A percentile compares a stretch with the other conserved stretches of the same genome.
Conservation (phyloP, 2,888 invertebrate genomes). For the Harpalus rubripes region DNA sequence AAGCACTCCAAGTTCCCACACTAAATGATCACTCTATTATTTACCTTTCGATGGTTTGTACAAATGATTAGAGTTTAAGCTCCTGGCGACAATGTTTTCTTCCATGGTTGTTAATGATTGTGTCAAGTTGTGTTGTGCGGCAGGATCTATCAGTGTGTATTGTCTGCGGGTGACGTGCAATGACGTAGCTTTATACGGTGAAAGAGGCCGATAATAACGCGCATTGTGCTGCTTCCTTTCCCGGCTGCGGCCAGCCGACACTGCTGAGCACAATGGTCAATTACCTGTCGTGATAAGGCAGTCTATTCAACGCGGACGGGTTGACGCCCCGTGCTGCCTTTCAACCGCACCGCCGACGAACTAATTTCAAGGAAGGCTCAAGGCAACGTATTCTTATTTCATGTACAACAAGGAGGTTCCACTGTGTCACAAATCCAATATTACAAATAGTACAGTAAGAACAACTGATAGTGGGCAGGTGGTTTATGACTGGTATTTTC, state of each 20-base stretch:
- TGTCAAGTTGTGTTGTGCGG: slow-evolving; percentile 74
- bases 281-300: slow-evolving; percentile 76
- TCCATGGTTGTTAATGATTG: slow-evolving; percentile 74
- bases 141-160: slow-evolving; percentile 71
- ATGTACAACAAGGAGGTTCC: not conserved
- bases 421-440: not conserved
- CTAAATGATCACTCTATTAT: not conserved
- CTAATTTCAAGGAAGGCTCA: not conserved
- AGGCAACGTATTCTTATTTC: not conserved
- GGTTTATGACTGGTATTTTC: too few relatives aligned
- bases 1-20: slow-evolving; percentile 14
- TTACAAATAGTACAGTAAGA: not conserved
- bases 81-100: not conserved
- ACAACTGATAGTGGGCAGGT: too few relatives aligned
- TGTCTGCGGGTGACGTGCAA: slow-evolving; percentile 73
- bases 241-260: slow-evolving; percentile 71
- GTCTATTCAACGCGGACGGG: slow-evolving; percentile 71
- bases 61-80: not conserved
- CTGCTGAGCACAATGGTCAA: slow-evolving; percentile 75
- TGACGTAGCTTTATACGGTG: slow-evolving; percentile 75
- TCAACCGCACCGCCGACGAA: slow-evolving; percentile 36
- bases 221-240: slow-evolving; percentile 75
- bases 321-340: slow-evolving; percentile 66
- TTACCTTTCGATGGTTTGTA: not conserved
- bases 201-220: slow-evolving; percentile 75